Evolutionary conservation across 2,888 invertebrate genomes (phyloP).

Genomic region (Eudasyphora cyanicolor): DNA sequence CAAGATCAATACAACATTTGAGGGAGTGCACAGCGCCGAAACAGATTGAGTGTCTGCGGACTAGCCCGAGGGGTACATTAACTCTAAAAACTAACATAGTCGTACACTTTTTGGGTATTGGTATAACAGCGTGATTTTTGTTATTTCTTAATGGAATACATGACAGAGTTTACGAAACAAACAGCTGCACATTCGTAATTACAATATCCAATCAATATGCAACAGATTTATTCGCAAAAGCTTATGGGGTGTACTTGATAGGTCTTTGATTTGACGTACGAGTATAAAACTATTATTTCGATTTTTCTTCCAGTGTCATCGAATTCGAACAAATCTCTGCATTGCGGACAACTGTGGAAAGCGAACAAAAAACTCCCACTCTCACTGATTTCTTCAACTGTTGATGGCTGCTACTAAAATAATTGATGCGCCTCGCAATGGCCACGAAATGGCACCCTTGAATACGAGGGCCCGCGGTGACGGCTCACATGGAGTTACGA

Average conservation of each 20-base stretch:
- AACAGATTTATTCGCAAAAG: background rate
- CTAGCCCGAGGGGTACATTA: too few species aligned
- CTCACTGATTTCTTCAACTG: slow-evolving; percentile 64
- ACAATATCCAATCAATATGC: too few species aligned
- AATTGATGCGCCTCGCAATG: slow-evolving; percentile 81
- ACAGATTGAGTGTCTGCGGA: too few species aligned
- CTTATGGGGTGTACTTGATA: background rate
- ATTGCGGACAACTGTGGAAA: slow-evolving; percentile 11
- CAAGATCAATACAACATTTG: too few species aligned
- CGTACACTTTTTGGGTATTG: too few species aligned
- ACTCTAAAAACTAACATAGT: too few species aligned
- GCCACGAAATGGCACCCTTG: slow-evolving; percentile 90
- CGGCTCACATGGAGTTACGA: slow-evolving; percentile 87
- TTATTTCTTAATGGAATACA: background rate
- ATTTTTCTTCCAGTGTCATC: background rate
- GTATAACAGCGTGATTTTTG: slow-evolving; percentile 36
- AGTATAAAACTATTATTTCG: too few species aligned
- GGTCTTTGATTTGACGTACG: background rate
- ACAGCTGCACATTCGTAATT: background rate
- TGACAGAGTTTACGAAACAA: background rate
- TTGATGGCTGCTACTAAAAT: slow-evolving; percentile 80
- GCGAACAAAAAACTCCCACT: slow-evolving; percentile 16
- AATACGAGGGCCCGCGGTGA: slow-evolving; percentile 85
- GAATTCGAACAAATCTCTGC: background rate
- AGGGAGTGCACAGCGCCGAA: too few species aligned